phyloP scores from a whole-genome alignment of 2,888 invertebrate species.

The Drosophila nigritarsus region DNA sequence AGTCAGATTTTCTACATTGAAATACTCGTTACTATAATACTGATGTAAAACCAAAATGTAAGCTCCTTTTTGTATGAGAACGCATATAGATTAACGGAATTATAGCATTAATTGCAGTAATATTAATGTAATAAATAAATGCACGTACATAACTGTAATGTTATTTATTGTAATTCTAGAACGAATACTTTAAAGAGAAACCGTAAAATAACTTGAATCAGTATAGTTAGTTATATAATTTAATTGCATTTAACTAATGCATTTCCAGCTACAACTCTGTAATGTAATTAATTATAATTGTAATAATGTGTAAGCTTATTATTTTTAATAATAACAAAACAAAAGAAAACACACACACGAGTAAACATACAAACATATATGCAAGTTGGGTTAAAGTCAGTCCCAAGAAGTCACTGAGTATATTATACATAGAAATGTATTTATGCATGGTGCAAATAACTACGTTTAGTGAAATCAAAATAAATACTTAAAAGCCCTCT shows the following conservation, averaged over 20 bases:
- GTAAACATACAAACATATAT: not conserved
- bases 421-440: slow-evolving; percentile 7
- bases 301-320: slow-evolving; percentile 51
- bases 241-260: slow-evolving; percentile 75
- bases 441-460: slow-evolving; percentile 41
- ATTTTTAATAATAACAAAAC: slow-evolving; percentile 36
- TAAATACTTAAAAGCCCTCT: slow-evolving; percentile 67
- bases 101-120: slow-evolving; percentile 39
- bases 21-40: slow-evolving; percentile 43
- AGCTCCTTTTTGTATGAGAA: slow-evolving; percentile 44
- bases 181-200: slow-evolving; percentile 43
- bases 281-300: slow-evolving; percentile 76
- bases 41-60: no score
- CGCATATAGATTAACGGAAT: slow-evolving; percentile 37
- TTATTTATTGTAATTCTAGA: slow-evolving; percentile 72
- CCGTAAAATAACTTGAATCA: slow-evolving; percentile 42
- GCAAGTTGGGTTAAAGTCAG: slow-evolving; percentile 17
- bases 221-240: slow-evolving; percentile 66
- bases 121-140: slow-evolving; percentile 29
- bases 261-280: slow-evolving; percentile 69
- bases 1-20: slow-evolving; percentile 59
- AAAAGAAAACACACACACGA: slow-evolving; percentile 5
- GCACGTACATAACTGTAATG: slow-evolving; percentile 43
- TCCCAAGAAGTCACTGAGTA: slow-evolving; percentile 32
- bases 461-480: slow-evolving; percentile 69